Base-by-base conservation (phyloP, 2,113 vertebrate genomes). In the Tachysurus fulvidraco region DNA sequence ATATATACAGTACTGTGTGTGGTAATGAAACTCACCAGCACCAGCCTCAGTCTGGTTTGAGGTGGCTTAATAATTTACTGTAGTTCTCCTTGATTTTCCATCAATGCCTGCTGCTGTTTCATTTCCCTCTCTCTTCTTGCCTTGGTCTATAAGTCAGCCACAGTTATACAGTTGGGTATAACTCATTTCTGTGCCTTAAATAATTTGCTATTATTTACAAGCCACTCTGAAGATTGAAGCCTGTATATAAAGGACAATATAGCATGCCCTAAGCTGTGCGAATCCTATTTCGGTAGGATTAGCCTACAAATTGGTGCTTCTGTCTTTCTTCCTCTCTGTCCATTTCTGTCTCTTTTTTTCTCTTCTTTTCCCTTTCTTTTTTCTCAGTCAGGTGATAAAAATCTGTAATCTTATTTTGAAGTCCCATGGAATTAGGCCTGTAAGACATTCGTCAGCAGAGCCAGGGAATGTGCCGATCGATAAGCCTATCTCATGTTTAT, bases 321-420 rank as follows among this genome's bases (percentile, higher is more conserved):
- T 83, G 76, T 52, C 65, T 85, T 82, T 62, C 82, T 62, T 91
- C 36, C 50, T 77, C 54, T 84, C 88, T 87, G 86, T 92, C 91
- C 90, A 87, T 87, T 86, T 91, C 59, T 86, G 19, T 82, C 44
- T 77, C 28, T 59, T 50, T 89, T 64, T 74, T 2, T 28, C 46
- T 23, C 16, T 71, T 81, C 86, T 57, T 80, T 44, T 88, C 5
- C 55, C 71, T 59, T 81, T 87, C 87, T 88, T 91, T 90, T 92
- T 90, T 88, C 88, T 89, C 79, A 86, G 89, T 81, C 89, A 91
- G 90, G 91, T 94, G 94, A 94, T 95, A 95, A 91, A 93, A 94
- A 95, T 95, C 94, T 93, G 90, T 93, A 93, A 94, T 94, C 92
- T 94, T 93, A 92, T 92, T 94, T 94, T 94, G 91, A 94, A 93